Evolutionary conservation across 2,888 invertebrate species (phyloP), one percentile per base, ranked within the genome.

Genomic region (Myathropa florea): DNA sequence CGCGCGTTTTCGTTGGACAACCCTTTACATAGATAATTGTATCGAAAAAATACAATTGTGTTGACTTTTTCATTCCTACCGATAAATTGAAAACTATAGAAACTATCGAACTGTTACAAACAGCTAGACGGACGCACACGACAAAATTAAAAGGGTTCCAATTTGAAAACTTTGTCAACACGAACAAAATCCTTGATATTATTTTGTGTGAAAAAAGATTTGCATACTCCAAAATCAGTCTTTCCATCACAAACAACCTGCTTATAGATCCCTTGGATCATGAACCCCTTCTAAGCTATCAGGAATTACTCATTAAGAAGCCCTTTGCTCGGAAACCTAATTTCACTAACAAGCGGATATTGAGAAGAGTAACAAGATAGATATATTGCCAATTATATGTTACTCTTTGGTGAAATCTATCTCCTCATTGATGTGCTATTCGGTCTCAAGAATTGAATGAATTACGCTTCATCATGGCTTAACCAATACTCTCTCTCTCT

Each of bases 401-500:
- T 39, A 23, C 53, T 21, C 21, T 53, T 61, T 39, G 21, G 28
- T 39, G 46, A 53, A 30, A 21, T 26, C 14, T 46, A 61, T 61
- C n/a, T 71, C 26, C 21, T 6, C 57, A 9, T 23, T 39, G 33
- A 57, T 55, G 61, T 10, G 53, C 28, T 61, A 21, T 46, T 65
- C 53, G 36, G 18, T 39, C 53, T 70, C 23, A 26, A 53, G 68
- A 63, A 60, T 46, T 59, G 60, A 64, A 73, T 12, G 64, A 24
- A 73, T 73, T 57, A 57, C 53, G 55, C 23, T 36, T 55, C 33
- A 63, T 24, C 18, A 63, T 24, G 18, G 75, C 39, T 75, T 75
- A 75, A 36, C 65, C 59, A 36, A 26, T 28, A 65, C 53, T 59
- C 59, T 39, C 28, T 61, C 21, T 14, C 59, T 57, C 28, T 55